Conservation (phyloP, 1,140 invertebrate genomes). For the Nixonia krombeini region DNA sequence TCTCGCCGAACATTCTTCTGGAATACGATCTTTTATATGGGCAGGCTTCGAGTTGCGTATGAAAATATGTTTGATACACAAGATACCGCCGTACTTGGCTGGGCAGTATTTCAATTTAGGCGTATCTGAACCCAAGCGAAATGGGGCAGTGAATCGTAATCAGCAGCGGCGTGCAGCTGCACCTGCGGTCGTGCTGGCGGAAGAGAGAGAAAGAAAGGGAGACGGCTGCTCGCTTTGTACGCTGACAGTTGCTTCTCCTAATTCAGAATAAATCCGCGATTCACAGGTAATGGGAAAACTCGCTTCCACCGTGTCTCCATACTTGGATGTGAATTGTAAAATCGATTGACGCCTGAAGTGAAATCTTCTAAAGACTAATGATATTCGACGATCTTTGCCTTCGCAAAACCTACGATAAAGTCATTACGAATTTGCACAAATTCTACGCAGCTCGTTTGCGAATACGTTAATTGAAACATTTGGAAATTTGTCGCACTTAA, state of each 20-base stretch:
- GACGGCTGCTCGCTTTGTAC: background rate
- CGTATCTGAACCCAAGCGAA: background rate
- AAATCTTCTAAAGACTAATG: too few species aligned
- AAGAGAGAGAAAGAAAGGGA: background rate
- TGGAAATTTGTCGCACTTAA: too few species aligned
- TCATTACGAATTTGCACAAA: too few species aligned
- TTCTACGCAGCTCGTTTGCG: too few species aligned
- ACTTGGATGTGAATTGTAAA: too few species aligned
- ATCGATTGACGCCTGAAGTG: too few species aligned
- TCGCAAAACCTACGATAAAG: background rate
- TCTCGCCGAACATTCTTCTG: background rate
- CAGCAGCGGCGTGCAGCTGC: too few species aligned
- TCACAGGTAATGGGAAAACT: background rate
- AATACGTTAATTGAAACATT: too few species aligned
- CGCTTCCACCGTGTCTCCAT: too few species aligned
- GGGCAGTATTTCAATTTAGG: constrained; percentile 7
- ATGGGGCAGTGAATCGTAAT: constrained; percentile 1
- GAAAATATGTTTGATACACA: constrained; percentile 8
- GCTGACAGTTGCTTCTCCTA: background rate
- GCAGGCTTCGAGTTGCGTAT: constrained; percentile 4
- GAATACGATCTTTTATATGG: constrained; percentile 6
- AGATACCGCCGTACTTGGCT: background rate
- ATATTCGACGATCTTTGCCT: background rate
- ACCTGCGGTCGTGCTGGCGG: background rate
- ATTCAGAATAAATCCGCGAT: too few species aligned